phyloP scores from a whole-genome alignment of 2,797 vertebrate genomes.

The Sciurus carolinensis region DNA sequence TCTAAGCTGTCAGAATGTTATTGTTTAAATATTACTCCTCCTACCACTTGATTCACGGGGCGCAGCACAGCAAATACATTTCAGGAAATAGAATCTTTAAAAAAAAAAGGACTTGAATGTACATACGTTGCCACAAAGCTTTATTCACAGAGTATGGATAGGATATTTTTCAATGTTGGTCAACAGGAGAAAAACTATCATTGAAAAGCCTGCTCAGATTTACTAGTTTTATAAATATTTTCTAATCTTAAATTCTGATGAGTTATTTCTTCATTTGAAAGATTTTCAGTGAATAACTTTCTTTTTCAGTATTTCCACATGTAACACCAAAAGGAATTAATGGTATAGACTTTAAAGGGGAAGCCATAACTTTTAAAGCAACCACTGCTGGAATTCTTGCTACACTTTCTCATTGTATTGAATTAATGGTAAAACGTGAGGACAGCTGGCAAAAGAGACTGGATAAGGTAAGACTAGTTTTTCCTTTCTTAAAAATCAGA shows the following conservation, averaged over 20 bases:
- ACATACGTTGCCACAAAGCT: constrained; percentile 30
- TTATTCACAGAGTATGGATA: constrained; percentile 63
- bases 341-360: constrained; percentile 98
- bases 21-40: constrained; percentile 85
- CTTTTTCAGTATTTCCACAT: constrained; percentile 91
- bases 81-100: constrained; percentile 74
- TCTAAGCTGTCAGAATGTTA: constrained; percentile 83
- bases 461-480: constrained; percentile 93
- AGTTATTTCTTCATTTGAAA: constrained; percentile 54
- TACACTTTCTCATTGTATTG: constrained; percentile 97
- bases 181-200: not conserved
- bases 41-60: constrained; percentile 81
- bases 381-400: constrained; percentile 98
- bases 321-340: constrained; percentile 94
- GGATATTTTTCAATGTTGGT: constrained; percentile 37
- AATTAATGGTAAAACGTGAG: constrained; percentile 97
- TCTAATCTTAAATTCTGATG: constrained; percentile 38
- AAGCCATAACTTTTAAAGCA: constrained; percentile 99
- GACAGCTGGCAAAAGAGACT: constrained; percentile 98
- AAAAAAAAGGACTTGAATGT: constrained; percentile 76
- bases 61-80: constrained; percentile 76
- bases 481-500: constrained; percentile 33
- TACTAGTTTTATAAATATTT: constrained; percentile 66
- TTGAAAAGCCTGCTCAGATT: not conserved
- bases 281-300: constrained; percentile 72